These are phyloP conservation scores for Archips xylosteana DNA, from an alignment of 2,888 invertebrate species.

Conservation along the genomic window DNA sequence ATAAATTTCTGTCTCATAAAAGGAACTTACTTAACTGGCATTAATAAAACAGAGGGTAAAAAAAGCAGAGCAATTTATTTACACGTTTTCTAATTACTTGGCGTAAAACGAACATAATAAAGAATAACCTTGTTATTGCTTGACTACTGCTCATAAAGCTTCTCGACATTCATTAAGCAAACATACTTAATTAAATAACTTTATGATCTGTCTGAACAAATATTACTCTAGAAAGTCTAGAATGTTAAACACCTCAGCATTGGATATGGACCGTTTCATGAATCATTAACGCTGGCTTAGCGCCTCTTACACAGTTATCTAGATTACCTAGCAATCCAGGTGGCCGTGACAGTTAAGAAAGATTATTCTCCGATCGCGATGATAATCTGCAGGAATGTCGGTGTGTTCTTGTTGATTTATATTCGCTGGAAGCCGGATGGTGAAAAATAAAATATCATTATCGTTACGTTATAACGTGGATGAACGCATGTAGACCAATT, in stretches of 20 bases:
- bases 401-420: slow-evolving; percentile 3
- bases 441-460: not conserved
- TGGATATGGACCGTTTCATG: slow-evolving; percentile 2
- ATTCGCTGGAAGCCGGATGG: not conserved
- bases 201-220: not conserved
- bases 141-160: too few species aligned
- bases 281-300: slow-evolving; percentile 9
- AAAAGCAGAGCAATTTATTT: too few species aligned
- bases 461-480: not conserved
- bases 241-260: not conserved
- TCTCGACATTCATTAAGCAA: too few species aligned
- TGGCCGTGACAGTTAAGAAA: slow-evolving; percentile 6
- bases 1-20: too few species aligned
- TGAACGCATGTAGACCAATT: not conserved
- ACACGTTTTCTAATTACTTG: too few species aligned
- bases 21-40: too few species aligned
- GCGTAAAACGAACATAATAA: too few species aligned
- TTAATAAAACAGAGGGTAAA: too few species aligned
- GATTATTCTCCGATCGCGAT: slow-evolving; percentile 5
- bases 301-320: slow-evolving; percentile 17
- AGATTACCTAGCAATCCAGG: slow-evolving; percentile 14
- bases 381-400: slow-evolving; percentile 4
- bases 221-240: not conserved
- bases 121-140: too few species aligned
- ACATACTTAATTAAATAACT: not conserved